These are phyloP conservation scores for Pycnomerus fuliginosus DNA, from an alignment of 2,888 invertebrate genomes.

Conservation along the genomic window DNA sequence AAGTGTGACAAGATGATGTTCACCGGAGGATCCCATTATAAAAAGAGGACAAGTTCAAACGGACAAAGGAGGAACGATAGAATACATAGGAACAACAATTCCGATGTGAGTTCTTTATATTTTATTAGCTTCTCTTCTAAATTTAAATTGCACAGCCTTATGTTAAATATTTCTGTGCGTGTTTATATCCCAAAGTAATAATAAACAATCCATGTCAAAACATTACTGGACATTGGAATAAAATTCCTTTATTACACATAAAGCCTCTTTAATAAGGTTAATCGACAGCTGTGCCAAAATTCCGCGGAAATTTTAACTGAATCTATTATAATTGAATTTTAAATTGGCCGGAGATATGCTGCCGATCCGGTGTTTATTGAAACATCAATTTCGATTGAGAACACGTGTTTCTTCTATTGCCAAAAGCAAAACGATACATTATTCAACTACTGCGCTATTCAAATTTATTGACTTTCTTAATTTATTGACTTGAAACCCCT, in stretches of 20 bases:
- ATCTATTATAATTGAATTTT: too few species aligned
- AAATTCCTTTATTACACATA: too few species aligned
- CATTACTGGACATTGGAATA: background rate
- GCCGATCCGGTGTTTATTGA: conserved; percentile 6
- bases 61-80: conserved; percentile 45
- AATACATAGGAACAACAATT: conserved; percentile 29
- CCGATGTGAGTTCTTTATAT: conserved; percentile 16
- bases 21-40: conserved; percentile 65
- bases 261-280: too few species aligned
- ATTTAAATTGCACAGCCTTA: too few species aligned
- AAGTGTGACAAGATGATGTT: conserved; percentile 63
- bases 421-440: conserved; percentile 6
- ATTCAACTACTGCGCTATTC: too few species aligned
- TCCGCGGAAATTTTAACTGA: too few species aligned
- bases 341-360: too few species aligned
- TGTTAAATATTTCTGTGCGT: conserved; percentile 13
- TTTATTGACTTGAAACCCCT: too few species aligned
- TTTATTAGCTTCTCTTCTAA: too few species aligned
- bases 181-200: conserved; percentile 11
- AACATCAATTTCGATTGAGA: conserved; percentile 10
- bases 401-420: conserved; percentile 11
- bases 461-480: too few species aligned
- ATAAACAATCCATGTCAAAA: conserved; percentile 10
- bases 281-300: too few species aligned
- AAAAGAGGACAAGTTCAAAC: conserved; percentile 54